Evolutionary conservation across 2,797 vertebrate genomes (phyloP).

Genomic region (Tympanoctomys barrerae): DNA sequence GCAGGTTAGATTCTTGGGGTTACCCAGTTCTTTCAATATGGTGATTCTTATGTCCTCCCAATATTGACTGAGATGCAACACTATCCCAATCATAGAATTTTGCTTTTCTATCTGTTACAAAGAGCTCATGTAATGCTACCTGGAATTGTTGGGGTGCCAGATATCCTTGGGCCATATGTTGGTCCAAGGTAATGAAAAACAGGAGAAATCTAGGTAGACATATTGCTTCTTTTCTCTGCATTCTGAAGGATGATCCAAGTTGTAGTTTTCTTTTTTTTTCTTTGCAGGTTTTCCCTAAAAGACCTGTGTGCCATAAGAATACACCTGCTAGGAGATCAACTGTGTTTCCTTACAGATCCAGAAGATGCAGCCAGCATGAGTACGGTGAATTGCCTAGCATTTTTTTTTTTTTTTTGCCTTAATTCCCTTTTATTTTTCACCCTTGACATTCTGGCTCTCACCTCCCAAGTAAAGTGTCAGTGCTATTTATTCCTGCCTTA

Average conservation of each 20-base stretch:
- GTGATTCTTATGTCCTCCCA: background rate
- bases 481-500: background rate
- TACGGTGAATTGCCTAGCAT: accelerated
- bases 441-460: background rate
- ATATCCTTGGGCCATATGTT: accelerated
- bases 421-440: background rate
- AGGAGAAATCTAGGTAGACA: too few species aligned
- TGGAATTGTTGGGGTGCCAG: accelerated
- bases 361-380: background rate
- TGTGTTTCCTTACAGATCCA: background rate
- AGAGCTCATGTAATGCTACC: background rate
- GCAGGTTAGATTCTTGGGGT: background rate
- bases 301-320: background rate
- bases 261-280: background rate
- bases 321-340: background rate
- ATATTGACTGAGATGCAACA: background rate
- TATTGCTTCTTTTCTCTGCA: background rate
- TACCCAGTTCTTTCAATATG: too few species aligned
- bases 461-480: background rate
- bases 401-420: background rate
- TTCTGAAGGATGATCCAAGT: background rate
- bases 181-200: background rate
- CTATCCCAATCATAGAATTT: background rate
- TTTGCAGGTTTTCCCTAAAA: background rate
- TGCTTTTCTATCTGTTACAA: background rate